Conservation (phyloP, 2,797 vertebrate genomes). For the Diplodus puntazzo region DNA sequence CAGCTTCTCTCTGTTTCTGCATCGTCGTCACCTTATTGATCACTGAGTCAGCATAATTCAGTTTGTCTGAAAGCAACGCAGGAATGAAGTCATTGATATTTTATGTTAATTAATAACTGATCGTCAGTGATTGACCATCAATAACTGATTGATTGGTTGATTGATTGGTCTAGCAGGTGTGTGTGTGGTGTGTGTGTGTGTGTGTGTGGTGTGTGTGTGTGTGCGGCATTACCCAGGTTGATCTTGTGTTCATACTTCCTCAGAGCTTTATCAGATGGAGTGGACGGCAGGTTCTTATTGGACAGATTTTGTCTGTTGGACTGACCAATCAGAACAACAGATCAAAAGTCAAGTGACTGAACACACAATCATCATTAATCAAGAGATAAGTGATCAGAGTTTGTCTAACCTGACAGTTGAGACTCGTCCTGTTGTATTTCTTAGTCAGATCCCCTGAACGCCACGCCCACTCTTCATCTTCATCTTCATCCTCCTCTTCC, state of each 20-base stretch:
- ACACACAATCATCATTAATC: background rate
- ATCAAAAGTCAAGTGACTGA: background rate
- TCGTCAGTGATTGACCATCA: too few relatives aligned
- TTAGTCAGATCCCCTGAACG: slow-evolving; percentile 86
- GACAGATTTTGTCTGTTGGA: slow-evolving; percentile 85
- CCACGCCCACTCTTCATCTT: slow-evolving; percentile 90
- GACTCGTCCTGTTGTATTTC: slow-evolving; percentile 73
- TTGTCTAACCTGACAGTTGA: slow-evolving; percentile 86
- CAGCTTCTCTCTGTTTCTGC: slow-evolving; percentile 91
- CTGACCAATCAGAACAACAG: slow-evolving; percentile 73
- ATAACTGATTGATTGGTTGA: too few relatives aligned
- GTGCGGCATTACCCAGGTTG: slow-evolving; percentile 89
- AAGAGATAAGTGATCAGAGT: background rate
- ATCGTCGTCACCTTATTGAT: slow-evolving; percentile 93
- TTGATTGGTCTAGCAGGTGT: too few relatives aligned
- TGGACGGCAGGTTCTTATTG: slow-evolving; percentile 81
- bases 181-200: too few relatives aligned
- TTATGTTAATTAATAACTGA: too few relatives aligned
- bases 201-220: background rate
- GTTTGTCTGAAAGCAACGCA: slow-evolving; percentile 86
- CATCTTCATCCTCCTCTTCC: slow-evolving; percentile 62
- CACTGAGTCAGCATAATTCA: slow-evolving; percentile 90
- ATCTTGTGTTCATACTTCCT: slow-evolving; percentile 97
- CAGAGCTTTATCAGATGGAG: slow-evolving; percentile 92
- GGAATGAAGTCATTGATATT: background rate